Percentiles rank a stretch among this genome's conserved stretches.
Evolutionary conservation across 2,113 vertebrate species (phyloP).

Genomic region (Eublepharis macularius): DNA sequence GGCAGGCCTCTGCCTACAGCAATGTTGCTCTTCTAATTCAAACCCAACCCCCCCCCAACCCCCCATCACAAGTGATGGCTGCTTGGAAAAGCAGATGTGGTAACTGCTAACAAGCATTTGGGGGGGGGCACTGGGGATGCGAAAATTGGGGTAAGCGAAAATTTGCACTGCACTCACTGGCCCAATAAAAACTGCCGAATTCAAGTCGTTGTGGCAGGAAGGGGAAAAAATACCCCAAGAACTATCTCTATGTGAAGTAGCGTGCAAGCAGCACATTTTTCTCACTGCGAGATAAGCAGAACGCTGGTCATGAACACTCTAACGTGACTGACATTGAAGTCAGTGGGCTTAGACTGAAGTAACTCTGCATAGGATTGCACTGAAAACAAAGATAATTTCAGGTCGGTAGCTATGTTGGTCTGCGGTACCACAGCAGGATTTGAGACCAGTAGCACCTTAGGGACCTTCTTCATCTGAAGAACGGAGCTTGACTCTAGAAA

Average conservation of each 20-base stretch:
- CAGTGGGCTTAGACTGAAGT: too few species aligned
- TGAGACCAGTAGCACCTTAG: too few species aligned
- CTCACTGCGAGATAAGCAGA: background rate
- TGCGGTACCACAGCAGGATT: too few species aligned
- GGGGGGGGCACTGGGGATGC: too few species aligned
- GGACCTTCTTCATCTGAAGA: too few species aligned
- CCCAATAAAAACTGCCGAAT: background rate
- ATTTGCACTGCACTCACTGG: background rate
- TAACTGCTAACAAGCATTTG: background rate
- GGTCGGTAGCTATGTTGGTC: too few species aligned
- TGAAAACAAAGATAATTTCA: too few species aligned
- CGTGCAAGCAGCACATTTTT: background rate
- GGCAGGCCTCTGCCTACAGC: background rate
- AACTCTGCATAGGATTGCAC: too few species aligned
- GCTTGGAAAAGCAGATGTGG: background rate
- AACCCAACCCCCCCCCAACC: background rate
- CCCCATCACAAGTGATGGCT: background rate
- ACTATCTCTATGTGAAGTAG: background rate
- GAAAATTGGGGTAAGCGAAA: background rate
- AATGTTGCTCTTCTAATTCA: background rate
- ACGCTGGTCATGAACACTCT: background rate
- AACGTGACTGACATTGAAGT: background rate
- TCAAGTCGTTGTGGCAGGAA: slow-evolving; percentile 16
- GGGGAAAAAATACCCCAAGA: background rate
- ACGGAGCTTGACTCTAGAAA: too few species aligned